Evolutionary conservation across 2,797 vertebrate species (phyloP), one percentile per base, ranked within the genome.

Genomic region (Scleropages formosus): DNA sequence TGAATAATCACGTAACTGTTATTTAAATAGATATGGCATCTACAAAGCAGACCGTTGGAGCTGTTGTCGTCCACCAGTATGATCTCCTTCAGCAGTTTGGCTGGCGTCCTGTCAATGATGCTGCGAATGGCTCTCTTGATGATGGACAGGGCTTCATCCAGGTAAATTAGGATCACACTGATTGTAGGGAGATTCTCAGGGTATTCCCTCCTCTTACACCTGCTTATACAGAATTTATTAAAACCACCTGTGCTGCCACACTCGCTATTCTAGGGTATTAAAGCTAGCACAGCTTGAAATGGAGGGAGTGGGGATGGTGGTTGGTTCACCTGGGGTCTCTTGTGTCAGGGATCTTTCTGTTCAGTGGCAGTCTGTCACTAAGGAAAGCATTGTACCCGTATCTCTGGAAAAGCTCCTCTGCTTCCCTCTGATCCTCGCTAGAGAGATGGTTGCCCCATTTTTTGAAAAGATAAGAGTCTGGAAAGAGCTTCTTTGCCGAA

Each of bases 311-410:
- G n/a, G n/a, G n/a, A n/a, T n/a, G n/a, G n/a, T n/a, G n/a, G n/a
- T n/a, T n/a, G n/a, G n/a, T n/a, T 75, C 73, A 92, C 91, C 82
- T 88, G 9, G 0, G 0, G 0, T 85, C 74, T 27, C 91, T 81
- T 58, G 92, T 93, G 87, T 98, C 96, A 0, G 94, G 94, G 69
- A 98, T 88, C 1, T 92, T 79, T 77, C 96, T 88, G 88, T 96
- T 91, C 70, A 97, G 88, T 0, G 96, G 94, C 26, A 97, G 84
- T 59, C 92, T 88, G 84, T 98, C 94, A 0, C 97, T 98, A 80
- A 98, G 93, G 85, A 95, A 98, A 51, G 91, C 93, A 0, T 98
- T 98, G 87, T 98, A 98, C 63, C 96, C 96, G 0, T 97, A 97
- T 73, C 88, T 94, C 84, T 91, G 89, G 82, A 94, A 98, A 59